Evolutionary conservation across 2,113 vertebrate species (phyloP), one percentile per base, ranked within the genome.

Genomic region (Phalacrocorax carbo): DNA sequence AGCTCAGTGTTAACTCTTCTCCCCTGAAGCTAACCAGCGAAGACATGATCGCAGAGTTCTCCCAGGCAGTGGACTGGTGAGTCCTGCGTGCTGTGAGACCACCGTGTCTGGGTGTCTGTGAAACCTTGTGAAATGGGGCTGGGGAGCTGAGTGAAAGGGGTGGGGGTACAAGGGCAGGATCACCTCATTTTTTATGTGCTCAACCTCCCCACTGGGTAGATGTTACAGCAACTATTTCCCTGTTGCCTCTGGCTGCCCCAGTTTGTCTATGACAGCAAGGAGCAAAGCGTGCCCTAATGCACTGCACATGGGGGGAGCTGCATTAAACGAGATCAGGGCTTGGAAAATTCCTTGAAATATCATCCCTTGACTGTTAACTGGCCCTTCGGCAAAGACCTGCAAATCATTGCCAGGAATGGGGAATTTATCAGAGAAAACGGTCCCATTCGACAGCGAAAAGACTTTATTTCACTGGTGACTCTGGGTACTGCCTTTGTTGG

Each of bases 41-140:
- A 19, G 95, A 95, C 65, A 94, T 95, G 92, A 94, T 95, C 0
- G 15, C 89, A 0, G 86, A 79, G 2, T 96, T 95, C 95, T 95
- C 95, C 73, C 95, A 95, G 89, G 89, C 95, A 0, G 32, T 96
- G 60, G 95, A 96, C 40, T 96, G 95, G 95, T 95, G 94, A 95
- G 95, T 89, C 17, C 75, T 25, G 64, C 1, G 7, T 8, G 49
- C 8, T 9, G 46, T 13, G 7, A 21, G 29, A 57, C 29, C 8
- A 3, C 23, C 1, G 0, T 49, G 10, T 7, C 5, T 2, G 23
- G 61, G 48, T 3, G 10, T 12, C 57, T 6, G 30, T 13, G 5
- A n/a, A n/a, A 57, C 21, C 27, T 52, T 3, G 13, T 1, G 2
- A 21, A 13, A 34, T 3, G 14, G 29, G 18, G 15, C 11, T 5